A percentile compares a stretch with the other conserved stretches of the same genome.
Evolutionary conservation across 2,888 invertebrate species (phyloP).

Genomic region (Oeneis ivallda): DNA sequence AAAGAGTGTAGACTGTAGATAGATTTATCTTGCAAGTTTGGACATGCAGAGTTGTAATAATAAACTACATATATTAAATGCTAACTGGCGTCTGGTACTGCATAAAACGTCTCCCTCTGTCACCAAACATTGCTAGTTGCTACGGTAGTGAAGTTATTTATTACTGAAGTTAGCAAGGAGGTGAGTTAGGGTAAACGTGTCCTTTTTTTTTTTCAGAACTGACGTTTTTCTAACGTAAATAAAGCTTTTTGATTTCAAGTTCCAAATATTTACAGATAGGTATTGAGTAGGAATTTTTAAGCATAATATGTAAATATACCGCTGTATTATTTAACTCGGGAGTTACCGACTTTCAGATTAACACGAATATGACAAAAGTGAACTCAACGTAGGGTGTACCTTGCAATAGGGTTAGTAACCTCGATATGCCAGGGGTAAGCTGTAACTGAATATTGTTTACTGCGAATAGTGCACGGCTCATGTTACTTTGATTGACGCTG

Average conservation of each 20-base stretch:
- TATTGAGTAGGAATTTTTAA: not conserved
- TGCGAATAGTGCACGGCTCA: slow-evolving; percentile 41
- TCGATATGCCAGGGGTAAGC: slow-evolving; percentile 43
- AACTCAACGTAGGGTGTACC: not conserved
- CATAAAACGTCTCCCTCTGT: no score
- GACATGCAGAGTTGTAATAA: no score
- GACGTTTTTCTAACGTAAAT: no score
- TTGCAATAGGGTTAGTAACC: slow-evolving; percentile 46
- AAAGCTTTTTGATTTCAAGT: not conserved
- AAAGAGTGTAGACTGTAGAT: not conserved
- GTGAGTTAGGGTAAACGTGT: no score
- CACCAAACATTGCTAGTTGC: no score
- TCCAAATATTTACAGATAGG: not conserved
- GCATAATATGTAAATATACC: not conserved
- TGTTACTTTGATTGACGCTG: slow-evolving; percentile 42
- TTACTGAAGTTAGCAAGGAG: not conserved
- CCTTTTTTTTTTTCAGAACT: no score
- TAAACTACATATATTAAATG: no score
- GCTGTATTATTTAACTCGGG: not conserved
- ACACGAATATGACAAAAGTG: not conserved
- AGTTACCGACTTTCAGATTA: not conserved
- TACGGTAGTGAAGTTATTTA: not conserved
- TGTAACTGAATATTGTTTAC: slow-evolving; percentile 46
- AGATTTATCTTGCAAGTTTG: no score
- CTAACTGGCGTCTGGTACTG: no score